Base-by-base conservation (phyloP, 2,797 vertebrate genomes). In the Tauraco hartlaubi region DNA sequence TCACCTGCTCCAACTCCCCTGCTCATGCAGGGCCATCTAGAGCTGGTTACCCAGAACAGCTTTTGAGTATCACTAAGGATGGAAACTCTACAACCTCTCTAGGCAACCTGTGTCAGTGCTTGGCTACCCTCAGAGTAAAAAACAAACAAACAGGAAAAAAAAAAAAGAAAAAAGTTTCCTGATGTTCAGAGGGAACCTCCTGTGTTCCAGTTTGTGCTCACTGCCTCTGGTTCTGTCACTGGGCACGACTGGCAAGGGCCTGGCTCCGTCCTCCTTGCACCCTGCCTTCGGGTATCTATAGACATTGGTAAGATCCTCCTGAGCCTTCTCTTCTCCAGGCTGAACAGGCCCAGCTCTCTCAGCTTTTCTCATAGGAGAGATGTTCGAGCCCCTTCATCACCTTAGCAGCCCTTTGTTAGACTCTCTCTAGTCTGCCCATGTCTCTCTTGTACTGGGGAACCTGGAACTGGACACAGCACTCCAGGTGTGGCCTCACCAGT, bases 221-320 rank as follows among this genome's bases (percentile, higher is more conserved):
- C 3, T 63, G 35, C 28, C 66, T 71, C 66, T 78, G 16, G 8
- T 23, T 41, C 37, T 41, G 39, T 41, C 39, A 41, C 39, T 35
- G 12, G 49, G 26, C 25, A 51, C 25, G 6, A 51, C 28, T 52
- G 26, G 51, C 15, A 76, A 49, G 15, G 46, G 14, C 1, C 0
- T 26, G 41, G 9, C 33, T 92, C 56, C 52, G 15, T 37, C 5
- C 4, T 73, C 29, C 29, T 43, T 41, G 19, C 28, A 79, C 7
- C 3, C 35, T 17, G 25, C 22, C 11, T 78, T 39, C 29, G 54
- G 14, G 8, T 52, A 13, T 20, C 64, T 13, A 33, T 3, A 25
- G 2, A 69, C 14, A 29, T 9, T 44, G 20, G 15, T 1, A 31
- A 52, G 51, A 9, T 0, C 2, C 1, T 17, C 14, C 17, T 12